These are phyloP conservation scores for Cephus pygmeus DNA, from an alignment of 2,888 invertebrate genomes.

Conservation along the genomic window DNA sequence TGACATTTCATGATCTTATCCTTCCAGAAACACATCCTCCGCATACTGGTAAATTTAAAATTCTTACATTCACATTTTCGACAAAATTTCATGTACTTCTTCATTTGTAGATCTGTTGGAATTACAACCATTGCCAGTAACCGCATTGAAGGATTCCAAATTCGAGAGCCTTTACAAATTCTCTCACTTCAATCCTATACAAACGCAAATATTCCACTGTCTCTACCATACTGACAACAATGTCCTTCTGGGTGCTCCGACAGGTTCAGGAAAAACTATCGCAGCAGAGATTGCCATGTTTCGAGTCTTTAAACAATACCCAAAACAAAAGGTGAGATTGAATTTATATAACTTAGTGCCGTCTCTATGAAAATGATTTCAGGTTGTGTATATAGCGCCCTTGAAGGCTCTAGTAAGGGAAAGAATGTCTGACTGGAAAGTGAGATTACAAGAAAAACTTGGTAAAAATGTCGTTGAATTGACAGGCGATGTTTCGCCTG, in stretches of 20 bases:
- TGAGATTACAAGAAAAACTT: constrained; percentile 78
- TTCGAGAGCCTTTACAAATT: constrained; percentile 90
- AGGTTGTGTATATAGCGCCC: constrained; percentile 98
- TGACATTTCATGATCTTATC: constrained; percentile 87
- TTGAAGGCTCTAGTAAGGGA: constrained; percentile 97
- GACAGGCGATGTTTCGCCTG: constrained; percentile 93
- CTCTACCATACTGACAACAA: constrained; percentile 95
- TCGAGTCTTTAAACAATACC: constrained; percentile 84
- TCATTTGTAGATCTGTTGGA: constrained; percentile 80
- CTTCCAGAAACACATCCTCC: constrained; percentile 92
- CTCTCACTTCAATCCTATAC: constrained; percentile 97
- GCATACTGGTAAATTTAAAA: constrained; percentile 76
- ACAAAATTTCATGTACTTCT: constrained; percentile 7
- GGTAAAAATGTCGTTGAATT: constrained; percentile 92
- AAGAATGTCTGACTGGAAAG: constrained; percentile 94
- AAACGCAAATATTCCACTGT: constrained; percentile 97
- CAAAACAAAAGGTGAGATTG: constrained; percentile 76
- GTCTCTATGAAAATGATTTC: constrained; percentile 40
- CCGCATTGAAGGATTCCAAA: constrained; percentile 80
- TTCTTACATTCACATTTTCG: background rate
- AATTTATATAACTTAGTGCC: background rate
- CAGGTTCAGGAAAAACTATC: constrained; percentile 98
- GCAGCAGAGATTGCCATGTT: constrained; percentile 98
- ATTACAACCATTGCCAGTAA: constrained; percentile 89
- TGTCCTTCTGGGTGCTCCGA: constrained; percentile 93